Conservation (phyloP, 1,140 invertebrate genomes). For the Bacillus rossius region DNA sequence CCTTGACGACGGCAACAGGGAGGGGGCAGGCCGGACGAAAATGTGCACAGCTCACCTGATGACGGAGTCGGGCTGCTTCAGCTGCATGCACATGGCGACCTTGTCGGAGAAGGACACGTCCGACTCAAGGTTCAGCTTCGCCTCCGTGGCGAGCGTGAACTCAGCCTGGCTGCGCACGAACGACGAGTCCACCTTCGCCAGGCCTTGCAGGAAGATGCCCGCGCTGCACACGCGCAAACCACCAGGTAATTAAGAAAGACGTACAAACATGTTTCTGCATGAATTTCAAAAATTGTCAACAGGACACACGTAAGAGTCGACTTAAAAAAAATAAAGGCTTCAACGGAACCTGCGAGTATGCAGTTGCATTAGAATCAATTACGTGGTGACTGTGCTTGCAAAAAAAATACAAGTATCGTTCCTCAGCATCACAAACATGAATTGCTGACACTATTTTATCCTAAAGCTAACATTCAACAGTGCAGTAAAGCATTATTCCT, state of each 20-base stretch:
- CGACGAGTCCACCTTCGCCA: constrained; percentile 56
- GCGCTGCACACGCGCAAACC: constrained; percentile 48
- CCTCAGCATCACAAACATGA: no score
- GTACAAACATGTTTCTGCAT: no score
- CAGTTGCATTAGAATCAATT: neutral
- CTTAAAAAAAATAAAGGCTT: neutral
- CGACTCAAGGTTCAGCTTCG: constrained; percentile 65
- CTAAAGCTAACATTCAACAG: no score
- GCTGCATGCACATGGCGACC: constrained; percentile 73
- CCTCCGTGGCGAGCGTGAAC: constrained; percentile 63
- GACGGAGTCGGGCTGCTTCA: constrained; percentile 61
- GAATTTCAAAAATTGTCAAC: neutral
- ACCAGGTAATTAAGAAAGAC: no score
- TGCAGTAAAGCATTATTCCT: no score
- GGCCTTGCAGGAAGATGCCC: constrained; percentile 61
- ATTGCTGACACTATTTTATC: no score
- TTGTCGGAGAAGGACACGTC: constrained; percentile 75
- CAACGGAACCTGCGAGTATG: neutral
- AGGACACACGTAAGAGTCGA: neutral
- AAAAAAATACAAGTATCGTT: neutral
- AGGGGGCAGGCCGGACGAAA: no score
- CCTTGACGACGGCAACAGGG: no score
- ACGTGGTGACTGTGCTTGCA: neutral
- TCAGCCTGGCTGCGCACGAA: constrained; percentile 65
- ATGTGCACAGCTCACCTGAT: constrained; percentile 49